Evolutionary conservation across 2,797 vertebrate species (phyloP).

Genomic region (Pelochelys cantorii): DNA sequence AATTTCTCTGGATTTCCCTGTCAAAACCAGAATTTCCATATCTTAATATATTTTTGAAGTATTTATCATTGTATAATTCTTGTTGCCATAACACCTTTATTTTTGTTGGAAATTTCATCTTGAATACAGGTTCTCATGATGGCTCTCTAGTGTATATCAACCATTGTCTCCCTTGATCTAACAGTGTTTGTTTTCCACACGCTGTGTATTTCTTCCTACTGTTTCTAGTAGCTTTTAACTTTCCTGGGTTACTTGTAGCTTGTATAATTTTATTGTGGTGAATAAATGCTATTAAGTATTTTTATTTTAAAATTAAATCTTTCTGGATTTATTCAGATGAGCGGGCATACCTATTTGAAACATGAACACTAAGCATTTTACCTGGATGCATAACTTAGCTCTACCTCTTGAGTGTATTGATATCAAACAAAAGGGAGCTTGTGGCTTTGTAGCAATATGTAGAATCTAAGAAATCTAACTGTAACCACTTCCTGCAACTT

Average conservation of each 20-base stretch:
- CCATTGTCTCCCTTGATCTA: constrained; percentile 64
- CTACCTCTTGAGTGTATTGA: neutral
- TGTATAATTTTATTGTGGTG: constrained; percentile 75
- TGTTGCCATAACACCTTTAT: constrained; percentile 79
- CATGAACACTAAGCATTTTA: neutral
- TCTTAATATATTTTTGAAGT: constrained; percentile 82
- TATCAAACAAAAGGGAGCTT: neutral
- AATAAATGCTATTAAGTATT: constrained; percentile 77
- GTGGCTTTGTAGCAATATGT: neutral
- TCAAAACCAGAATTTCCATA: constrained; percentile 75
- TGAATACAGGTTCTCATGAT: constrained; percentile 63
- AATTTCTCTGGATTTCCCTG: constrained; percentile 78
- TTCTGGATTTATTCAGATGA: neutral
- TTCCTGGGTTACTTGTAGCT: constrained; percentile 59
- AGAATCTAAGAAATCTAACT: neutral
- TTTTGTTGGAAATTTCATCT: constrained; percentile 74
- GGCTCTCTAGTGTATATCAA: constrained; percentile 53
- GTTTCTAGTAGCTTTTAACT: constrained; percentile 64
- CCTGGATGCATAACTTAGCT: neutral
- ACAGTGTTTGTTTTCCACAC: constrained; percentile 68
- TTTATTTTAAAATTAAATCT: constrained; percentile 69
- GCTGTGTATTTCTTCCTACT: constrained; percentile 70
- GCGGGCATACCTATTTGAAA: neutral
- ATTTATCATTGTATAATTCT: constrained; percentile 82
- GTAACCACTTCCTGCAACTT: neutral